Percentiles rank a stretch among this genome's conserved stretches.
These are phyloP conservation scores for Brachionus asplanchnoidis DNA, from an alignment of 1,140 invertebrate genomes.

Conservation along the genomic window DNA sequence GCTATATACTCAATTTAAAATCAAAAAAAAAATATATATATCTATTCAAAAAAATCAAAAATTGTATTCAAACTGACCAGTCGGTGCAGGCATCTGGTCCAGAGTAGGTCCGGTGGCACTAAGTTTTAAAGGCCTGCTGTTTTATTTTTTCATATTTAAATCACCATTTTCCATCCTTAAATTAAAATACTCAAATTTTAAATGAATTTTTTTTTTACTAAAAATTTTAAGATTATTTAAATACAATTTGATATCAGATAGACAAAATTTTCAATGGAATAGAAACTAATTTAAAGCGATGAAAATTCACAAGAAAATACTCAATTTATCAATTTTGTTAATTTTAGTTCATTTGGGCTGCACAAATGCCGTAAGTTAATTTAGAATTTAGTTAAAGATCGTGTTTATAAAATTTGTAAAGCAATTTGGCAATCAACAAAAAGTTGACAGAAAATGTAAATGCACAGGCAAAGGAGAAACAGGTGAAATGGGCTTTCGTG, in stretches of 20 bases:
- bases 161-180: background rate
- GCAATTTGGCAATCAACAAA: background rate
- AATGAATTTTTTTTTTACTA: background rate
- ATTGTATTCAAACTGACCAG: background rate
- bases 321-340: conserved; percentile 1
- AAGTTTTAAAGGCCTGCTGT: background rate
- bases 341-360: background rate
- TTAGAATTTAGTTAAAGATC: background rate
- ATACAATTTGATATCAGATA: conserved; percentile 1
- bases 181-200: background rate
- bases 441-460: conserved; percentile 31
- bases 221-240: background rate
- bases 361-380: background rate
- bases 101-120: background rate
- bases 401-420: background rate
- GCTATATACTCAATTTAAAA: background rate
- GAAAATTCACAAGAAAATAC: conserved; percentile 1
- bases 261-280: conserved; percentile 4
- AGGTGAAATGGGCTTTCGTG: conserved; percentile 62
- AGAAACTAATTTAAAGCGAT: background rate
- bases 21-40: background rate
- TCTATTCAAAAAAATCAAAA: background rate
- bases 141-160: background rate
- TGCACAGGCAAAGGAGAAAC: conserved; percentile 41
- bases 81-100: background rate